Conservation (phyloP, 2,888 invertebrate genomes). For the Callosobruchus maculatus region DNA sequence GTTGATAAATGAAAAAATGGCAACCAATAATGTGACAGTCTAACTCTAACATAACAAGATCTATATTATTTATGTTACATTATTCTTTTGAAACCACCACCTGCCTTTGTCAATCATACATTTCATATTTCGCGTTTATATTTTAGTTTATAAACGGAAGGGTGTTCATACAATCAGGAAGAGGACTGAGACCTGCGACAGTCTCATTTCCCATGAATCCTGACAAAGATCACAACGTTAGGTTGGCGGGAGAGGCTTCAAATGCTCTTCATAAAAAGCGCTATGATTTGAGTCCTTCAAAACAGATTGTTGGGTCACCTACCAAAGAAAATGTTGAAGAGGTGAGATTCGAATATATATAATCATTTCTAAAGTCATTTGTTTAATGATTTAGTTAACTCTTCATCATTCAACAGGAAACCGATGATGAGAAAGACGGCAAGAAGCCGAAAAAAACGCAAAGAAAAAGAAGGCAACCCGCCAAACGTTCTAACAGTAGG, state of each 20-base stretch:
- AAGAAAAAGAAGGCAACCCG: slow-evolving; percentile 12
- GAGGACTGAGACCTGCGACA: slow-evolving; percentile 64
- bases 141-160: slow-evolving; percentile 71
- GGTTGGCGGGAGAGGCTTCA: slow-evolving; percentile 42
- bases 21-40: too few relatives aligned
- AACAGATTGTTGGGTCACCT: slow-evolving; percentile 35
- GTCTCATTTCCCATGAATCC: slow-evolving; percentile 55
- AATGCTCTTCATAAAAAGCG: slow-evolving; percentile 27
- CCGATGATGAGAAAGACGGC: slow-evolving; percentile 38
- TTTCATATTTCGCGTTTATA: not conserved
- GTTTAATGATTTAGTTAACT: not conserved
- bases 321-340: slow-evolving; percentile 42
- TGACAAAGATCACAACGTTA: slow-evolving; percentile 49
- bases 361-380: not conserved
- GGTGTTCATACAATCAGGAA: slow-evolving; percentile 69
- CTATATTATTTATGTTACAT: too few relatives aligned
- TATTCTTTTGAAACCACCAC: too few relatives aligned
- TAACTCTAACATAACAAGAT: too few relatives aligned
- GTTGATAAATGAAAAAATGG: too few relatives aligned
- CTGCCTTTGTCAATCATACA: not conserved
- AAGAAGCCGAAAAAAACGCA: slow-evolving; percentile 26
- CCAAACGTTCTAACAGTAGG: slow-evolving; percentile 18
- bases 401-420: slow-evolving; percentile 27
- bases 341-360: slow-evolving; percentile 22
- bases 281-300: slow-evolving; percentile 39